Evolutionary conservation across 2,113 vertebrate species (phyloP).

Genomic region (Corydoras sp.): DNA sequence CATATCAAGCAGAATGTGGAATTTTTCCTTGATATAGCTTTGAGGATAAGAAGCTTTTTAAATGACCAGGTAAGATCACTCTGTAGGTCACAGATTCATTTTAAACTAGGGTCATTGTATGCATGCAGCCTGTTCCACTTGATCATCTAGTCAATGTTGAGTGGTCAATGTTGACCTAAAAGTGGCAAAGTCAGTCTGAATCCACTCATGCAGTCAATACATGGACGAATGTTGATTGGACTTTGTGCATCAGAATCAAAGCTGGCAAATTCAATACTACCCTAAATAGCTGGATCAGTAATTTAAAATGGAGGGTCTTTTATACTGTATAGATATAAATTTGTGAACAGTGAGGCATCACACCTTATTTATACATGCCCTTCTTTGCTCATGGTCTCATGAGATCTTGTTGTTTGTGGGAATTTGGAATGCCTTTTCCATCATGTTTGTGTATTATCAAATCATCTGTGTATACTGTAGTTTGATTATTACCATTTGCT

Average conservation of each 20-base stretch:
- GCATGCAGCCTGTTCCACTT: slow-evolving; percentile 30
- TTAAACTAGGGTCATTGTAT: slow-evolving; percentile 18
- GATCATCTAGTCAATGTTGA: slow-evolving; percentile 52
- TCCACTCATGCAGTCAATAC: not conserved
- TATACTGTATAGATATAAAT: too few relatives aligned
- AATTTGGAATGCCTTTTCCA: too few relatives aligned
- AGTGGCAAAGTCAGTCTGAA: slow-evolving; percentile 9
- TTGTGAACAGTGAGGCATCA: too few relatives aligned
- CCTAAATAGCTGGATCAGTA: too few relatives aligned
- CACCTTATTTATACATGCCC: too few relatives aligned
- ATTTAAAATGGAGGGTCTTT: too few relatives aligned
- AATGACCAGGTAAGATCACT: slow-evolving; percentile 22
- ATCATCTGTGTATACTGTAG: too few relatives aligned
- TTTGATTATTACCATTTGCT: too few relatives aligned
- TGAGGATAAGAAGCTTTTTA: slow-evolving; percentile 4
- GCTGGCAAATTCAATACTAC: not conserved
- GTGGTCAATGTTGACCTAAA: slow-evolving; percentile 56
- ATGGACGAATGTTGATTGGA: not conserved
- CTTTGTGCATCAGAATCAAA: slow-evolving; percentile 5
- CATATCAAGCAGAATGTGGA: not conserved
- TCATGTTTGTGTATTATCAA: too few relatives aligned
- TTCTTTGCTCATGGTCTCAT: too few relatives aligned
- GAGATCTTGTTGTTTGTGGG: too few relatives aligned
- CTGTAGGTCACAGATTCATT: slow-evolving; percentile 20
- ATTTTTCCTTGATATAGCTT: too few relatives aligned